Base-by-base conservation (phyloP, 2,113 vertebrate genomes). In the Phalacrocorax pelagicus region DNA sequence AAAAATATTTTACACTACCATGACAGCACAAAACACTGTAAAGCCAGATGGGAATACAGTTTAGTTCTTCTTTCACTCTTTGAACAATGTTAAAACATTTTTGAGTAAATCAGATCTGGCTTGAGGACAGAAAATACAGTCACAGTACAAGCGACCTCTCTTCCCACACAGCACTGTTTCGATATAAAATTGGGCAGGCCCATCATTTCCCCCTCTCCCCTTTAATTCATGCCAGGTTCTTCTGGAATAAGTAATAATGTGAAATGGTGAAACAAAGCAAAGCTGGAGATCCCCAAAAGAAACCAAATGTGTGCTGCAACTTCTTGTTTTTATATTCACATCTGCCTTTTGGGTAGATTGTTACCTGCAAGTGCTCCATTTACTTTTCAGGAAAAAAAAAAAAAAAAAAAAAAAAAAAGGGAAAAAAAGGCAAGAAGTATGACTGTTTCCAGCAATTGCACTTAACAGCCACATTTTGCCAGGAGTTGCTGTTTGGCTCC, bases 371-470 rank as follows among this genome's bases (percentile, higher is more conserved):
- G 40, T 57, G 46, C 9, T 85, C 24, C 66, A 62, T 38, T 87
- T 62, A 75, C 49, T 97, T 87, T 92, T 77, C 81, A 81, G 70
- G 61, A 9, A 44, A 77, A 59, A 81, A 5, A 7, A 32, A 32
- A 24, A 7, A 32, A 32, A 24, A 75, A 10, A 24, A 4, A 24
- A 19, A 12, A 3, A 8, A 32, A 8, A 16, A 13, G 38, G 38
- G 38, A 38, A 38, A 38, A 38, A 38, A 38, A 38, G 38, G 10
- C 38, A 38, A 38, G 38, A 85, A 10, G 3, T 46, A 19, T 23
- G 3, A 55, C 65, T 61, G 14, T 61, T 97, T 97, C 96, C 92
- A 95, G 86, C 94, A 91, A 96, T 86, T 94, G 88, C 92, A 78
- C n/a, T 96, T 86, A 86, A 34, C 12, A 58, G 20, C 13, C 57